A percentile compares a stretch with the other conserved stretches of the same genome.
These are phyloP conservation scores for Peromyscus aztecus DNA, from an alignment of 2,797 vertebrate genomes.

Conservation along the genomic window DNA sequence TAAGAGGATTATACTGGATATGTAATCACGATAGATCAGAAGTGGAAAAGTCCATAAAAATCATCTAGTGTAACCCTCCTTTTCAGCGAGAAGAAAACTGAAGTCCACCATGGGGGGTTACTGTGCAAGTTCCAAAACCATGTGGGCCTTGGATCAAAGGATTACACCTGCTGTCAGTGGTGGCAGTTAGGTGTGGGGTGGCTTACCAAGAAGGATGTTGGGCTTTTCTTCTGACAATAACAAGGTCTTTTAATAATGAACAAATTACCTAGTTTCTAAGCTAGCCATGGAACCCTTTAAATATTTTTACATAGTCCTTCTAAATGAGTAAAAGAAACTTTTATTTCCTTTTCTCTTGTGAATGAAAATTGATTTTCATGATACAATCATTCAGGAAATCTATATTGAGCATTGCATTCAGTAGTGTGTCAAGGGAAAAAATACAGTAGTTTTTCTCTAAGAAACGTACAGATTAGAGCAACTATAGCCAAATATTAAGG, in stretches of 20 bases:
- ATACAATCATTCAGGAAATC: background rate
- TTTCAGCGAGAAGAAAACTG: constrained; percentile 23
- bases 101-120: background rate
- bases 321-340: background rate
- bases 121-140: background rate
- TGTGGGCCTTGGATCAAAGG: background rate
- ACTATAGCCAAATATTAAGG: background rate
- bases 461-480: background rate
- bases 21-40: constrained; percentile 53
- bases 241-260: background rate
- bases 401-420: background rate
- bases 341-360: background rate
- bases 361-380: background rate
- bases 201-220: background rate
- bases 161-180: background rate
- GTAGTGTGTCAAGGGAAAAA: background rate
- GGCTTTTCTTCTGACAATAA: background rate
- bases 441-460: background rate
- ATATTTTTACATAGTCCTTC: background rate
- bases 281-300: background rate
- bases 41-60: constrained; percentile 18
- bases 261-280: background rate
- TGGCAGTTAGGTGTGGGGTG: background rate
- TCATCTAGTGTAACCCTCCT: background rate
- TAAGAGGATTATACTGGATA: constrained; percentile 56